These are phyloP conservation scores for Grapholita molesta DNA, from an alignment of 1,140 invertebrate genomes.

Conservation along the genomic window DNA sequence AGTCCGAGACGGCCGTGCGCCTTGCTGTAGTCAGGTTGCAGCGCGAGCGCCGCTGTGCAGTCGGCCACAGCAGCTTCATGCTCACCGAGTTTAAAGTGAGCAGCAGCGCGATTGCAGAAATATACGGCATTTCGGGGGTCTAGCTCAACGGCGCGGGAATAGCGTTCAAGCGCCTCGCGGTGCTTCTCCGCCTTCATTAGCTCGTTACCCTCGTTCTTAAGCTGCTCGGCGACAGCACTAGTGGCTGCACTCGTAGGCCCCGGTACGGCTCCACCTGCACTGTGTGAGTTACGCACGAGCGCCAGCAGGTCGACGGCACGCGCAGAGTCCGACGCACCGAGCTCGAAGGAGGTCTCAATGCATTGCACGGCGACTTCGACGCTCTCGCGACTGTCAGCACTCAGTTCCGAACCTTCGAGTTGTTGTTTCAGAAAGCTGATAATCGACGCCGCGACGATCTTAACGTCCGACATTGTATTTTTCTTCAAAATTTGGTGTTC, in stretches of 20 bases:
- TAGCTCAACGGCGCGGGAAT: conserved; percentile 90
- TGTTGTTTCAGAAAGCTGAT: conserved; percentile 69
- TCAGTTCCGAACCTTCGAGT: conserved; percentile 55
- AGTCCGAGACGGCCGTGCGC: conserved; percentile 96
- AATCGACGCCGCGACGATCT: conserved; percentile 70
- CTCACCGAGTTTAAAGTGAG: conserved; percentile 91
- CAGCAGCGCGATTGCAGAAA: conserved; percentile 96
- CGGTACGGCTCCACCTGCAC: conserved; percentile 21
- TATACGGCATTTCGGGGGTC: conserved; percentile 94
- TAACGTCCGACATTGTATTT: conserved; percentile 68
- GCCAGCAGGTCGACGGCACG: conserved; percentile 72
- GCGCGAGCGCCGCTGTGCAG: conserved; percentile 90
- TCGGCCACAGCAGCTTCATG: conserved; percentile 91
- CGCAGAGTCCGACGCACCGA: conserved; percentile 76
- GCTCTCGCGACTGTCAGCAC: conserved; percentile 86
- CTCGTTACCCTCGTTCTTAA: conserved; percentile 92
- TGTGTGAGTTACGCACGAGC: conserved; percentile 51
- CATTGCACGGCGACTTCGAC: conserved; percentile 90
- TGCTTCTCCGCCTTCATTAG: conserved; percentile 90
- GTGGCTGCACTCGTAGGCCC: conserved; percentile 28
- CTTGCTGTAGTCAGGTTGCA: conserved; percentile 95
- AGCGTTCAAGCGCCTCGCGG: conserved; percentile 88
- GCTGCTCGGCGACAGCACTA: conserved; percentile 80
- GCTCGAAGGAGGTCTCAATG: conserved; percentile 88
- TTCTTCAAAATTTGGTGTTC: background rate